Conservation (phyloP, 2,888 invertebrate genomes). For the Cheilosia scutellata region DNA sequence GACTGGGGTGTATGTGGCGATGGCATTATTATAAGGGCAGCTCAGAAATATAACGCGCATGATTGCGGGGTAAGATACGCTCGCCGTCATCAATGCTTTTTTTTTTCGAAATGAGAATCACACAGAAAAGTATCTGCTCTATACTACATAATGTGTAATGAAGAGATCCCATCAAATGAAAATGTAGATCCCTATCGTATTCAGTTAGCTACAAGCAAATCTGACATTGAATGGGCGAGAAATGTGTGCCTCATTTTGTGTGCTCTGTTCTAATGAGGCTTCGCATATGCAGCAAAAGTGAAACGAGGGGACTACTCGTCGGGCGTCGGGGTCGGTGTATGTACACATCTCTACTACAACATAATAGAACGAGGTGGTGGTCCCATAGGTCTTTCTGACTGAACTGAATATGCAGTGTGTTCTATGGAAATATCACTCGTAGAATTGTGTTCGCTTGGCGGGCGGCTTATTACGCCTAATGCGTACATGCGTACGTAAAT, state of each 20-base stretch:
- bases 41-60: constrained; percentile 65
- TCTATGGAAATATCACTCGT: constrained; percentile 70
- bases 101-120: neutral
- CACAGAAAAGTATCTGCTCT: constrained; percentile 25
- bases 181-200: constrained; percentile 69
- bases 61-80: constrained; percentile 63
- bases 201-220: constrained; percentile 44
- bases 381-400: constrained; percentile 47
- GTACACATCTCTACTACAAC: constrained; percentile 12
- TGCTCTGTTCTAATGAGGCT: constrained; percentile 40
- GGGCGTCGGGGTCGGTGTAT: constrained; percentile 27
- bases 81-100: constrained; percentile 11
- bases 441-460: constrained; percentile 43
- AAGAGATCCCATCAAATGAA: constrained; percentile 70
- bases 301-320: constrained; percentile 29
- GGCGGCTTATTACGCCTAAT: constrained; percentile 24
- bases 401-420: constrained; percentile 29
- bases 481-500: constrained; percentile 10
- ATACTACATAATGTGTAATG: constrained; percentile 28
- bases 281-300: constrained; percentile 31
- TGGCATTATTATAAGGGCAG: constrained; percentile 56
- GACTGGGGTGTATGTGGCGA: constrained; percentile 44
- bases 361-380: constrained; percentile 41
- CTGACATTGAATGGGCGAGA: constrained; percentile 69
- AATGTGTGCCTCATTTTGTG: constrained; percentile 51